Percentiles rank a stretch among this genome's conserved stretches.
phyloP scores from a whole-genome alignment of 2,888 invertebrate species.

The Apodemia duryi region DNA sequence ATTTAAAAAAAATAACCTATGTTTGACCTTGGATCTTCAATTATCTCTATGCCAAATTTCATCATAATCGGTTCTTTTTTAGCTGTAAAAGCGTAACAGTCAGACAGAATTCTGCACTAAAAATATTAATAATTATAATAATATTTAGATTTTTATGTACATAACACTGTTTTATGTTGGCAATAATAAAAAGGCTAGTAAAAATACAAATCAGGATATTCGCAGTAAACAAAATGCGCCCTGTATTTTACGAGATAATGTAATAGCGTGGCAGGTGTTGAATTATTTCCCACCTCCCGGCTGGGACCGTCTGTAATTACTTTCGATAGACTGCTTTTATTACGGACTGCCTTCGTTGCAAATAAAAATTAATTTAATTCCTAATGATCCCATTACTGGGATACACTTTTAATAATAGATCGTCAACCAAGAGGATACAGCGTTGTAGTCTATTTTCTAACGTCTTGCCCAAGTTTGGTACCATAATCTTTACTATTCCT shows the following conservation, averaged over 20 bases:
- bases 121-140: too few relatives aligned
- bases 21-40: too few relatives aligned
- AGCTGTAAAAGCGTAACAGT: too few relatives aligned
- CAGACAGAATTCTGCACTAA: too few relatives aligned
- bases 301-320: conserved; percentile 39
- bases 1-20: too few relatives aligned
- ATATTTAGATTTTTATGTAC: too few relatives aligned
- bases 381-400: not conserved
- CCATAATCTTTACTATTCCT: too few relatives aligned
- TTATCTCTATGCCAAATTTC: too few relatives aligned
- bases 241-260: conserved; percentile 41
- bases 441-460: too few relatives aligned
- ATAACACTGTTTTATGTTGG: not conserved
- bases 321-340: conserved; percentile 21
- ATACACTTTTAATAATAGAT: not conserved
- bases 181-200: not conserved
- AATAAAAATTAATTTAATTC: not conserved
- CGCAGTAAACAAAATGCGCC: conserved; percentile 22
- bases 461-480: too few relatives aligned
- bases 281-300: conserved; percentile 36
- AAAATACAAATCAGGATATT: not conserved
- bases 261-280: conserved; percentile 47
- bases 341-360: not conserved
- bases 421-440: not conserved
- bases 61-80: too few relatives aligned